These are phyloP conservation scores for Calephelis nemesis DNA, from an alignment of 1,140 invertebrate genomes.

Conservation along the genomic window DNA sequence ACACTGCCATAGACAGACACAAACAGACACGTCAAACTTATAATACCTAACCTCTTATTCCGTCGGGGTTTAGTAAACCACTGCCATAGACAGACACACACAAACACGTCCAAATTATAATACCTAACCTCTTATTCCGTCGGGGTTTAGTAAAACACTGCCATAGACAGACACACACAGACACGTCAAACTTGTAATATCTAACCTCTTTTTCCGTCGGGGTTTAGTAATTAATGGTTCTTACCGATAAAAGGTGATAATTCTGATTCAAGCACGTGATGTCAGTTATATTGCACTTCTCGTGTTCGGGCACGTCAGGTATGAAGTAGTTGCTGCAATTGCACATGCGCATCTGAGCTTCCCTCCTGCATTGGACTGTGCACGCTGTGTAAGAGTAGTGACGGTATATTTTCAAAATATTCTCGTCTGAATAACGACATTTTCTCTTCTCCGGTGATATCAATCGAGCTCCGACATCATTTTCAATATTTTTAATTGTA, in stretches of 20 bases:
- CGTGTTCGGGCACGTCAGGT: slow-evolving; percentile 77
- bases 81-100: no score
- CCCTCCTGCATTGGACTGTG: slow-evolving; percentile 83
- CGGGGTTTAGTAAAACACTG: no score
- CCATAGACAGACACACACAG: no score
- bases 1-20: no score
- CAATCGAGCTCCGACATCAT: slow-evolving; percentile 78
- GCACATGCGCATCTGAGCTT: slow-evolving; percentile 81
- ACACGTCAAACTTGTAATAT: no score
- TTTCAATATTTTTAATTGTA: slow-evolving; percentile 81
- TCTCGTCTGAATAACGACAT: slow-evolving; percentile 84
- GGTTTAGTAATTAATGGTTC: not conserved
- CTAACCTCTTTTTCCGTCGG: no score
- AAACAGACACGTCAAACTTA: no score
- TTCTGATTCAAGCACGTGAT: slow-evolving; percentile 82
- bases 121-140: no score
- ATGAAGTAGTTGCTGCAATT: slow-evolving; percentile 85
- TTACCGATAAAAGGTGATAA: slow-evolving; percentile 27
- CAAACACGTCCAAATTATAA: no score
- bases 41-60: no score
- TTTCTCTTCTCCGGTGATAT: slow-evolving; percentile 79
- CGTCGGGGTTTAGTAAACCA: no score
- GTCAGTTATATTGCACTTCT: slow-evolving; percentile 64
- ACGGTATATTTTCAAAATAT: slow-evolving; percentile 80
- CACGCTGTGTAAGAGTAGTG: slow-evolving; percentile 85